Evolutionary conservation across 2,888 invertebrate species (phyloP), one percentile per base, ranked within the genome.

Genomic region (Apantesis nais): DNA sequence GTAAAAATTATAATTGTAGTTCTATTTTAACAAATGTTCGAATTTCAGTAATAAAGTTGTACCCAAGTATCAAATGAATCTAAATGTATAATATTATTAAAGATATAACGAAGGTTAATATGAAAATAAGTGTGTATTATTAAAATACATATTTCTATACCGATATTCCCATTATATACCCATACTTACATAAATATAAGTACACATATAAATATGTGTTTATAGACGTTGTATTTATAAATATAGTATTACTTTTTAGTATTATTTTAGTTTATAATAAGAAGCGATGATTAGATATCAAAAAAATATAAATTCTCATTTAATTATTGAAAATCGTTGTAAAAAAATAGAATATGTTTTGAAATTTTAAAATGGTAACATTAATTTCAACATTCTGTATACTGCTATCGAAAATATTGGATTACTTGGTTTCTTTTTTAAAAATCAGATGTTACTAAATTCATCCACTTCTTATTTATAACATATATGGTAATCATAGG

Each of bases 381-480:
- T 12, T 29, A 63, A n/a, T 11, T 44, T 0, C 16, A 22, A 44
- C 29, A 29, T 19, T 31, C 31, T 31, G 48, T 52, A 58, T 39
- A 39, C 2, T 37, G 4, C 16, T 52, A 55, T 66, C 37, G 34
- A 55, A 66, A 66, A 66, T 37, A 55, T 3, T 37, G 2, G 0
- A 25, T 25, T 16, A 14, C 19, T 19, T 65, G 25, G 14, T 55
- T 25, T 25, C 1, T 16, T 29, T 58, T n/a, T 25, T n/a, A 55
- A 16, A 34, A 65, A 65, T 14, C 7, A 1, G n/a, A 55, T 55
- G n/a, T 14, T 7, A 19, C 11, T 14, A 37, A 14, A 67, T 73
- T 73, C 67, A 77, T 71, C 37, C 63, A 75, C 74, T 79, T 72
- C 74, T 76, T 60, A 69, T 66, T 61, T 41, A 52, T 37, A 63